A percentile compares a stretch with the other conserved stretches of the same genome.
phyloP scores from a whole-genome alignment of 1,140 invertebrate genomes.

The Bombus affinis region DNA sequence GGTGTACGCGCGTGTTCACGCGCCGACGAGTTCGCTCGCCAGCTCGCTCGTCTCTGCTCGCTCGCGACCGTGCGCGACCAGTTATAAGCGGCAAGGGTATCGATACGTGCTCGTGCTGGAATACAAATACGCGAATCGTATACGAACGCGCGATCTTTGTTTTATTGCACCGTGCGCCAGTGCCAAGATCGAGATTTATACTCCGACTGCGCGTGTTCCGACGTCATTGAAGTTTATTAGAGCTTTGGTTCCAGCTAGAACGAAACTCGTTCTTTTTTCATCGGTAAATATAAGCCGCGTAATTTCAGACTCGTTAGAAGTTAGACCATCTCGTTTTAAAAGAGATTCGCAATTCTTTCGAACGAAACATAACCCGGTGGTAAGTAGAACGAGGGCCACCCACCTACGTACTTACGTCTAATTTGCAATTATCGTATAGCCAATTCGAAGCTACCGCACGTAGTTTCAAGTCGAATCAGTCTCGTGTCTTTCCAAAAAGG shows the following conservation, averaged over 20 bases:
- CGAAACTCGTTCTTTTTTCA: not conserved
- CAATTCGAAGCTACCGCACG: not conserved
- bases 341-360: not conserved
- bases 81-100: slow-evolving; percentile 56
- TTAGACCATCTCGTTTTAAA: not conserved
- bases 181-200: slow-evolving; percentile 8
- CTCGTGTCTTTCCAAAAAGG: not conserved
- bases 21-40: not conserved
- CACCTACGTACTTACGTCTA: too few relatives aligned
- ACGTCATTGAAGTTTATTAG: slow-evolving; percentile 2
- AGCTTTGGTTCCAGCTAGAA: not conserved
- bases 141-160: slow-evolving; percentile 8
- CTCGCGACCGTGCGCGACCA: slow-evolving; percentile 9
- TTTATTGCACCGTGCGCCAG: slow-evolving; percentile 11
- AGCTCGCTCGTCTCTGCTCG: not conserved
- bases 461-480: not conserved
- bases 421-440: not conserved
- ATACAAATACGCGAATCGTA: slow-evolving; percentile 25
- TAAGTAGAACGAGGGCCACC: too few relatives aligned
- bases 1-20: slow-evolving; percentile 19
- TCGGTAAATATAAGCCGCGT: not conserved
- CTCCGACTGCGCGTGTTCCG: not conserved
- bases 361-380: too few relatives aligned
- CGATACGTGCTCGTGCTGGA: slow-evolving; percentile 24
- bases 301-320: not conserved